A percentile compares a stretch with the other conserved stretches of the same genome.
These are phyloP conservation scores for Ochropleura leucogaster DNA, from an alignment of 2,888 invertebrate species.

Conservation along the genomic window DNA sequence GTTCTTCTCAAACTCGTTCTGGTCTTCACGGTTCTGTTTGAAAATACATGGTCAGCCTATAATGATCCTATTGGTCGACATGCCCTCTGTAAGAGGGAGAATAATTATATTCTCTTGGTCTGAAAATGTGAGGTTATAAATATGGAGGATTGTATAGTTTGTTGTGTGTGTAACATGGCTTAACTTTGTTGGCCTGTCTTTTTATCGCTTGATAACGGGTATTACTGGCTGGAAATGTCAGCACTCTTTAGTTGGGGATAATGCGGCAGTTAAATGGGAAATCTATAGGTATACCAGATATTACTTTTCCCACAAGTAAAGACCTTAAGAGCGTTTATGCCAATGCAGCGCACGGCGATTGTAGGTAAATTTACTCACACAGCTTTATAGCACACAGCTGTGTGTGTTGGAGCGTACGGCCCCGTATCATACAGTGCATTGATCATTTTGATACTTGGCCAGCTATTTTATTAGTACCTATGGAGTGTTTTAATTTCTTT, in stretches of 20 bases:
- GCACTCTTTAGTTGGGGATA: no score
- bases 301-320: neutral
- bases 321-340: no score
- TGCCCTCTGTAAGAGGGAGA: no score
- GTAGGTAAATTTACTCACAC: no score
- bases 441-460: no score
- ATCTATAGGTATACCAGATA: neutral
- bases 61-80: neutral
- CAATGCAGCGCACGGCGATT: no score
- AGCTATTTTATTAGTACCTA: no score
- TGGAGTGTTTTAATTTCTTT: no score
- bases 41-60: neutral
- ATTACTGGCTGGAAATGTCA: no score
- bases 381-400: no score
- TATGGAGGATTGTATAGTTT: neutral
- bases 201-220: neutral
- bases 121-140: neutral
- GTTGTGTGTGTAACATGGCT: neutral
- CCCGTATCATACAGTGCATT: no score
- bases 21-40: constrained; percentile 95
- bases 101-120: neutral
- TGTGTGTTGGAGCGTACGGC: no score
- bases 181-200: neutral
- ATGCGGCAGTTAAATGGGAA: neutral
- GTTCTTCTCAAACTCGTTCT: constrained; percentile 95